Base-by-base conservation (phyloP, 1,140 invertebrate species). In the Ptiloglossa arizonensis region DNA sequence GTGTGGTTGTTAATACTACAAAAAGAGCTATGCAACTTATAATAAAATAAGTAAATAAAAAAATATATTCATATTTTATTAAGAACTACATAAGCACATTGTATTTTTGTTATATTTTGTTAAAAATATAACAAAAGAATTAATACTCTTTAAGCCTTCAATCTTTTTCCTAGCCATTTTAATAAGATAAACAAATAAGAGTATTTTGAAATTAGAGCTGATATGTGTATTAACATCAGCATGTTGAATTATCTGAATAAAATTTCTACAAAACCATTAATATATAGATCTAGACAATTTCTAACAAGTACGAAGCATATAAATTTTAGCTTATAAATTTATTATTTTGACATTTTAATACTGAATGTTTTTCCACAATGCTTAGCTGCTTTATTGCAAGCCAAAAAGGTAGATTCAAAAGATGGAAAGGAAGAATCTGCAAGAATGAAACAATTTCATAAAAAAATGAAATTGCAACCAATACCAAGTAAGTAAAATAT, bases 391-490 rank as follows among this genome's bases (percentile, higher is more conserved):
- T 67, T 46, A 24, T 24, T 75, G 17, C 19, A 54, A 50, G 17
- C 50, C 24, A 35, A 50, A 9, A 48, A 82, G 22, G 11, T 27
- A 35, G 41, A 50, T 13, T 8, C 38, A 54, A 57, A 75, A 52
- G 48, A 22, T 17, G 57, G 19, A 27, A 62, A 69, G n/a, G 56
- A 68, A 41, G 85, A 89, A 67, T 90, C 88, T 13, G 56, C 54
- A 27, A 60, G 89, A 70, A 89, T 90, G 80, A 89, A 90, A 60
- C 54, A 82, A 35, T 90, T 90, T 79, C 89, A 83, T 59, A 79
- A 87, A 46, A 88, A 90, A 82, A 76, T 91, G 11, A 85, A 88
- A 48, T 64, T 82, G 35, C 82, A 90, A 68, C 80, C 74, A 4
- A 72, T 87, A 67, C 82, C 86, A 72, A 83, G 89, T 90, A 86